Base-by-base conservation (phyloP, 64 coral and sea anemone species). In the Pocillopora damicornis region DNA sequence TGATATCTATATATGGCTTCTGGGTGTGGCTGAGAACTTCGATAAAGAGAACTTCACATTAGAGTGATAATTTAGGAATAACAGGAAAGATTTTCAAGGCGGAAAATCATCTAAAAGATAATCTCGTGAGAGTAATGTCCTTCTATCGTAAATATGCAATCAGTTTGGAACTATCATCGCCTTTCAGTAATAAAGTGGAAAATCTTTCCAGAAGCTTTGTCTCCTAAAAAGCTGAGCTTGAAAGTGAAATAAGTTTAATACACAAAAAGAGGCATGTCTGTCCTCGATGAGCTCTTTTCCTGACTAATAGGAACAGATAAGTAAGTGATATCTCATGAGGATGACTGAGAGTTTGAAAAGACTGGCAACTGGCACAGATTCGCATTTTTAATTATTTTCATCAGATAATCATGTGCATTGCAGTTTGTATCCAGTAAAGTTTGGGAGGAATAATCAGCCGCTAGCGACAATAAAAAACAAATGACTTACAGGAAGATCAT, bases 51-150 rank as follows among this genome's bases (percentile, higher is more conserved):
- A 11, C 18, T 71, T 26, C 59, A 25, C 12, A 15, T 23, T 61
- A 26, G 4, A 61, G 15, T 80, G 0, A 58, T 62, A 11, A 82
- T 18, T 14, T 15, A 37, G 16, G n/a, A 66, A 63, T 35, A 64
- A 82, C 60, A 66, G 79, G 79, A 82, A 82, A 82, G 79, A 64
- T 82, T 64, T 82, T 16, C 61, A 82, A 65, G 79, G 22, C 63
- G 60, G 25, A 37, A 82, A 61, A 23, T 71, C 20, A 71, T 71
- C 22, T n/a, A 71, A 10, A 30, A 71, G 67, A 71, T 30, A 71
- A 71, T 71, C 64, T 18, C 16, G 18, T 71, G 18, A 23, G 9
- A 71, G 22, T n/a, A 8, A 25, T 22, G 11, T 71, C 67, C 67
- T n/a, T 23, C 22, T 71, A 11, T 71, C 20, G 20, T 11, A 71